These are phyloP conservation scores for Mercenaria mercenaria DNA, from an alignment of 1,140 invertebrate genomes.

Conservation along the genomic window DNA sequence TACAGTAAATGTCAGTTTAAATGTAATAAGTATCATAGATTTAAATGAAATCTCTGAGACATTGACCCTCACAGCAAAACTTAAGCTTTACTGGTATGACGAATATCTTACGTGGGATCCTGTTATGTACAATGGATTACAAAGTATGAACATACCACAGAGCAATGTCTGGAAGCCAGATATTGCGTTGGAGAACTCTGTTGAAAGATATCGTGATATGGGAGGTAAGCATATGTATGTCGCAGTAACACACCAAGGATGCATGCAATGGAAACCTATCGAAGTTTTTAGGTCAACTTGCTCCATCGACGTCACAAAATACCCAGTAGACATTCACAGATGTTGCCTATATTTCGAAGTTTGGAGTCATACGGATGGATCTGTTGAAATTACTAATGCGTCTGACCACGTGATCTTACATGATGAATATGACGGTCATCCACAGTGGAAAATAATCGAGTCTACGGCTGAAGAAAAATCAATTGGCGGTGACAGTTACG, in stretches of 20 bases:
- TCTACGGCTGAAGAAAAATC: not conserved
- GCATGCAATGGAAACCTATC: constrained; percentile 54
- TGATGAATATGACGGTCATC: constrained; percentile 13
- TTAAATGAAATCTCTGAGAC: constrained; percentile 55
- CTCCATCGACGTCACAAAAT: constrained; percentile 54
- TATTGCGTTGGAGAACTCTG: constrained; percentile 52
- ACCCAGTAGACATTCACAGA: constrained; percentile 66
- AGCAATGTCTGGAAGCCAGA: constrained; percentile 65
- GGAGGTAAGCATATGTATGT: constrained; percentile 47
- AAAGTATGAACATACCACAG: constrained; percentile 28
- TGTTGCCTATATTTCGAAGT: constrained; percentile 62
- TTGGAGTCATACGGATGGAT: constrained; percentile 34
- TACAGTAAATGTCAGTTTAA: constrained; percentile 21
- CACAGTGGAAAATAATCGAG: constrained; percentile 44
- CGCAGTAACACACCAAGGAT: constrained; percentile 16
- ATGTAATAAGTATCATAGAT: constrained; percentile 35
- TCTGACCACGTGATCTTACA: not conserved
- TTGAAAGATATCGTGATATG: constrained; percentile 28
- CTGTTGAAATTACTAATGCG: not conserved
- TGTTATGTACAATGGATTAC: not conserved
- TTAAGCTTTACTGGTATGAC: constrained; percentile 59
- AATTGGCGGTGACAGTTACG: not conserved
- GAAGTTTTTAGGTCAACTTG: constrained; percentile 59
- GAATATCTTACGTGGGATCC: constrained; percentile 60
- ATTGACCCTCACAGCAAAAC: constrained; percentile 34